Percentiles rank a stretch among this genome's conserved stretches.
These are phyloP conservation scores for Danionella cerebrum DNA, from an alignment of 2,113 vertebrate species.

Conservation along the genomic window DNA sequence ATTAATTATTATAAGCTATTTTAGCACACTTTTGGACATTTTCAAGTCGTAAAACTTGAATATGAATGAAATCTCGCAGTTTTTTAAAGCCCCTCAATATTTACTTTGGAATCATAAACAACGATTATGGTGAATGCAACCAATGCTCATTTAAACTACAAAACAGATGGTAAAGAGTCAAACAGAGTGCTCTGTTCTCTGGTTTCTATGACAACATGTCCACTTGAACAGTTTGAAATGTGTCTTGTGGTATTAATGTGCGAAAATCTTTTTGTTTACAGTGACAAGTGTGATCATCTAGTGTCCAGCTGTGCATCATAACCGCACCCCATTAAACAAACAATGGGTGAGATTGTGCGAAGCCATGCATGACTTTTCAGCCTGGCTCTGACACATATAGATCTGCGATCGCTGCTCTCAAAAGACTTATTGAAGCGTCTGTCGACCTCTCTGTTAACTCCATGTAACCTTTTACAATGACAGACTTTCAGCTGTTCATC, in stretches of 20 bases:
- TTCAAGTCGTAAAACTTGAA: no score
- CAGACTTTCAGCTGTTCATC: conserved; percentile 24
- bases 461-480: conserved; percentile 29
- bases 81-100: no score
- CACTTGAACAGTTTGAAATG: conserved; percentile 11
- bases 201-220: conserved; percentile 3
- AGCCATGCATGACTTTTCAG: not conserved
- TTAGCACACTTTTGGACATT: no score
- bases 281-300: conserved; percentile 28
- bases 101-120: no score
- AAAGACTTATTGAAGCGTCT: conserved; percentile 3
- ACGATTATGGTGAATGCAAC: not conserved
- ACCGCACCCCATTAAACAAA: conserved; percentile 30
- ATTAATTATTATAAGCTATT: no score
- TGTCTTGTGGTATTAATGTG: conserved; percentile 18
- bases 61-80: no score
- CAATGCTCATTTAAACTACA: not conserved
- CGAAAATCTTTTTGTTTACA: conserved; percentile 24
- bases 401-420: not conserved
- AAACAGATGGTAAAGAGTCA: conserved; percentile 24
- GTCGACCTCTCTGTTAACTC: conserved; percentile 27
- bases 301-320: conserved; percentile 23
- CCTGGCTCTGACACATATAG: conserved; percentile 11
- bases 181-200: conserved; percentile 5
- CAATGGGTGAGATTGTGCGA: not conserved